Evolutionary conservation across 2,888 invertebrate genomes (phyloP).

Genomic region (Ophraella communa): DNA sequence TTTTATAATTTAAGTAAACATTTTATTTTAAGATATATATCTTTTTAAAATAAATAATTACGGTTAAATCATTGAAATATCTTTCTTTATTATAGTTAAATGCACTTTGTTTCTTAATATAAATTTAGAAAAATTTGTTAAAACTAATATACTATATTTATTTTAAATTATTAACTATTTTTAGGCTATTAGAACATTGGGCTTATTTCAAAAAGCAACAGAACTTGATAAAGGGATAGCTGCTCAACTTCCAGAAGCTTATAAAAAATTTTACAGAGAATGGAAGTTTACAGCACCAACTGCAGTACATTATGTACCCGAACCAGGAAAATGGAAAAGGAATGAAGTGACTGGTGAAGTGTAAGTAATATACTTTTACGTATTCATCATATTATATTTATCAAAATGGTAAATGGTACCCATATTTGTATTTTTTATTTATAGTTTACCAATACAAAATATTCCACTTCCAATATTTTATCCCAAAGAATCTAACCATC

Average conservation of each 20-base stretch:
- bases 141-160: no score
- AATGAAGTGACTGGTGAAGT: slow-evolving; percentile 78
- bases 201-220: slow-evolving; percentile 48
- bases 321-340: slow-evolving; percentile 75
- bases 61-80: no score
- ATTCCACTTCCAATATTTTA: slow-evolving; percentile 76
- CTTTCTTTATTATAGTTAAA: no score
- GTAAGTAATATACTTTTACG: slow-evolving; percentile 57
- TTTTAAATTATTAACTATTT: slow-evolving; percentile 32
- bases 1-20: background rate
- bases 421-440: slow-evolving; percentile 24
- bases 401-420: background rate
- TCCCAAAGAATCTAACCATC: slow-evolving; percentile 80
- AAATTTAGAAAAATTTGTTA: no score
- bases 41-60: no score
- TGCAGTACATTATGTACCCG: slow-evolving; percentile 75
- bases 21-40: no score
- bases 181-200: slow-evolving; percentile 53
- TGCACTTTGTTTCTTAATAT: no score
- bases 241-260: slow-evolving; percentile 75
- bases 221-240: slow-evolving; percentile 72
- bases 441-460: slow-evolving; percentile 74
- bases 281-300: slow-evolving; percentile 73
- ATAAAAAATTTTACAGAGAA: slow-evolving; percentile 86
- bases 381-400: slow-evolving; percentile 11